These are phyloP conservation scores for Notospermus geniculatus DNA, from an alignment of 1,140 invertebrate species.

Conservation along the genomic window DNA sequence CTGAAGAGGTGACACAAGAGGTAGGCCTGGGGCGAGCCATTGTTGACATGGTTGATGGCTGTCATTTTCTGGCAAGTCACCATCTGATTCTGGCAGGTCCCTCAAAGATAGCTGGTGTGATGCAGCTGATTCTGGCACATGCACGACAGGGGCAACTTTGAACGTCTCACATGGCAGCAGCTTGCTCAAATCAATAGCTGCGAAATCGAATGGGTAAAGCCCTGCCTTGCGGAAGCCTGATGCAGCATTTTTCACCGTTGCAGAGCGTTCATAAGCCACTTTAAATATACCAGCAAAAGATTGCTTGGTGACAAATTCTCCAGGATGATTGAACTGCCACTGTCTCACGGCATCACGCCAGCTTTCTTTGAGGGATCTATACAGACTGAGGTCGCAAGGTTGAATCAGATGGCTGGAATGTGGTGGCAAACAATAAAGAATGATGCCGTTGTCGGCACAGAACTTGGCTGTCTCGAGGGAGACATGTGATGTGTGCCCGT, in stretches of 20 bases:
- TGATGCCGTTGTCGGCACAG: not conserved
- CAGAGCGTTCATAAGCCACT: not conserved
- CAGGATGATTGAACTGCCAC: not conserved
- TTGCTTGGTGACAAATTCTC: not conserved
- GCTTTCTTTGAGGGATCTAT: not conserved
- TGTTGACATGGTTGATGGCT: no score
- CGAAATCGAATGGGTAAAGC: not conserved
- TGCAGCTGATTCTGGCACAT: not conserved
- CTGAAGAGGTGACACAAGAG: not conserved
- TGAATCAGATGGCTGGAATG: not conserved
- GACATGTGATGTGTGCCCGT: not conserved
- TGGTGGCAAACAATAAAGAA: not conserved
- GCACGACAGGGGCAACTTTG: not conserved
- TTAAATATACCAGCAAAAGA: not conserved
- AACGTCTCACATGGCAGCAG: not conserved
- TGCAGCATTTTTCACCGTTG: not conserved
- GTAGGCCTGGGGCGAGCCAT: no score
- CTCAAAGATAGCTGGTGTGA: not conserved
- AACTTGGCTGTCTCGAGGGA: not conserved
- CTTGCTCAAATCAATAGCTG: not conserved
- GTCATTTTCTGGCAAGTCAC: not conserved
- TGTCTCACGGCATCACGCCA: not conserved
- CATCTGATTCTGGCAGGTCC: not conserved
- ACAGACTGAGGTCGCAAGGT: not conserved
- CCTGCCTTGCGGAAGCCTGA: not conserved